A percentile compares a stretch with the other conserved stretches of the same genome.
Conservation (phyloP, 2,113 vertebrate genomes). For the Dermatemys mawii region DNA sequence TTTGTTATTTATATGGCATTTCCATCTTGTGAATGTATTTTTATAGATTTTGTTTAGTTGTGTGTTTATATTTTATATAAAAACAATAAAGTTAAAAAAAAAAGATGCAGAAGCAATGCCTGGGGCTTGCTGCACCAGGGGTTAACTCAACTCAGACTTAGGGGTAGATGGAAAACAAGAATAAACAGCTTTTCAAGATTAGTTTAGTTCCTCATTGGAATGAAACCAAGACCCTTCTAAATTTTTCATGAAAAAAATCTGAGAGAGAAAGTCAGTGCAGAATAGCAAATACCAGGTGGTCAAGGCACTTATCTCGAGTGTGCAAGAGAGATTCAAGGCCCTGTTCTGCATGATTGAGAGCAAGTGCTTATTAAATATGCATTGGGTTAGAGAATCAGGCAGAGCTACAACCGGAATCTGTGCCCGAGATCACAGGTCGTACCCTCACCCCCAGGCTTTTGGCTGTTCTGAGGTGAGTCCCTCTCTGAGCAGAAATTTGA, state of each 20-base stretch:
- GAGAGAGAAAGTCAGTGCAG: neutral
- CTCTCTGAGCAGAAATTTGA: neutral
- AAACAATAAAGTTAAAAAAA: neutral
- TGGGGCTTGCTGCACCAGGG: neutral
- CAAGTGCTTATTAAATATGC: neutral
- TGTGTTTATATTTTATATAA: neutral
- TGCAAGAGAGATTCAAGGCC: neutral
- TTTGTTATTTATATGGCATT: neutral
- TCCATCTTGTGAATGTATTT: neutral
- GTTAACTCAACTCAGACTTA: neutral
- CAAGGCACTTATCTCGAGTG: neutral
- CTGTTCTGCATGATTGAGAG: neutral
- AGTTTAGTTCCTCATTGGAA: neutral
- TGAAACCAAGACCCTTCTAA: neutral
- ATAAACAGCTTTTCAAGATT: neutral
- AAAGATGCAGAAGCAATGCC: neutral
- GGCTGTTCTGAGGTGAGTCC: neutral
- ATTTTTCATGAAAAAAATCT: neutral
- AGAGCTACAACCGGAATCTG: neutral
- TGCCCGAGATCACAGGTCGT: neutral
- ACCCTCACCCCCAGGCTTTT: neutral
- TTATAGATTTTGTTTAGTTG: neutral
- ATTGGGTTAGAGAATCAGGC: neutral
- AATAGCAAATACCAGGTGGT: neutral
- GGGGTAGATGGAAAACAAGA: neutral